These are phyloP conservation scores for Athalia rosae DNA, from an alignment of 2,888 invertebrate species.

Conservation along the genomic window DNA sequence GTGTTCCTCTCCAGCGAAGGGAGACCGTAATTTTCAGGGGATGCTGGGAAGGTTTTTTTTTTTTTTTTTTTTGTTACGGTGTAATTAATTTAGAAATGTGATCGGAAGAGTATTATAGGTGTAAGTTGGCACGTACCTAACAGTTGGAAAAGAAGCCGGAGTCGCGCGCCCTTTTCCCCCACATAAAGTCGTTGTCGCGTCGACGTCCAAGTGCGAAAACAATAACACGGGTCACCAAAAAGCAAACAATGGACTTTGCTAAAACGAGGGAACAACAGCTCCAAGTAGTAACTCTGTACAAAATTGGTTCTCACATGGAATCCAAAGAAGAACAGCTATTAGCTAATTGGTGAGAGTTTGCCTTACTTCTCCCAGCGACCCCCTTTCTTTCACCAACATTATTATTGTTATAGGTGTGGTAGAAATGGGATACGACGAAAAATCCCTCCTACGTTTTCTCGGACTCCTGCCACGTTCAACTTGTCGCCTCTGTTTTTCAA, in stretches of 20 bases:
- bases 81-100: constrained; percentile 10
- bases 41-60: neutral
- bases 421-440: no score
- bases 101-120: neutral
- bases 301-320: constrained; percentile 27
- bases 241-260: constrained; percentile 22
- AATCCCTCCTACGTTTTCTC: no score
- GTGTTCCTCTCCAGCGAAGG: neutral
- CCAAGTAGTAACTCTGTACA: neutral
- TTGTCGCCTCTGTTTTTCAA: no score
- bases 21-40: neutral
- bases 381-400: no score
- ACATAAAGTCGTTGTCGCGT: neutral
- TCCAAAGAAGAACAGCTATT: constrained; percentile 36
- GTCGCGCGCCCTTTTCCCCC: neutral
- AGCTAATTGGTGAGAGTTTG: constrained; percentile 34
- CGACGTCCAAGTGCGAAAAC: constrained; percentile 31
- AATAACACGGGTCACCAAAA: constrained; percentile 31
- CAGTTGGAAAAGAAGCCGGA: constrained; percentile 38
- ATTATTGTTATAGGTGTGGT: no score
- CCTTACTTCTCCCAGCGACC: neutral
- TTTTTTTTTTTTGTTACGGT: neutral
- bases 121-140: neutral
- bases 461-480: no score
- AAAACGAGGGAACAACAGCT: constrained; percentile 27